phyloP scores from a whole-genome alignment of 2,113 vertebrate species.

The Anguilla rostrata region DNA sequence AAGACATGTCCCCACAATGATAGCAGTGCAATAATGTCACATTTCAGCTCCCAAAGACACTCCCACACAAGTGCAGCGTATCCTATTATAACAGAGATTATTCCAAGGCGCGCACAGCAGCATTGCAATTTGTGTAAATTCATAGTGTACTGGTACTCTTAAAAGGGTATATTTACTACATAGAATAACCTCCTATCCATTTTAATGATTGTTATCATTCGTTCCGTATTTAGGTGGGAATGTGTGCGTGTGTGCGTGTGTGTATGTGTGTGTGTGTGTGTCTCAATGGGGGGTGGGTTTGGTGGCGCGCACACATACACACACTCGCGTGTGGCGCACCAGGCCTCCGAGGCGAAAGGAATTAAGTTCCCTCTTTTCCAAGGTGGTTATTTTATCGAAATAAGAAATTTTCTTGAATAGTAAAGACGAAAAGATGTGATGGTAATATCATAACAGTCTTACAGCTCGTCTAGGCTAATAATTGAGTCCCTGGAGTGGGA shows the following conservation, averaged over 20 bases:
- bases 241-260: background rate
- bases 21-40: background rate
- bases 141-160: background rate
- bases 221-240: background rate
- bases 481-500: slow-evolving; percentile 8
- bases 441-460: slow-evolving; percentile 11
- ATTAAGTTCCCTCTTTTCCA: background rate
- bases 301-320: no score
- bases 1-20: background rate
- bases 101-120: background rate
- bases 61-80: background rate
- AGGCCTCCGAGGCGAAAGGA: background rate
- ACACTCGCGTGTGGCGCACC: background rate
- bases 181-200: background rate
- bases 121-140: background rate
- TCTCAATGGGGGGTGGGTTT: no score
- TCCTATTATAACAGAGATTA: background rate
- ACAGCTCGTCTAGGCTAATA: slow-evolving; percentile 8
- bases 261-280: no score
- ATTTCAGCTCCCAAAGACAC: background rate
- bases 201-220: background rate
- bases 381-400: background rate
- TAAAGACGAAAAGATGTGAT: slow-evolving; percentile 1
- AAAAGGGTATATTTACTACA: background rate
- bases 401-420: slow-evolving; percentile 8